Evolutionary conservation across 2,797 vertebrate species (phyloP).

Genomic region (Cossypha caffra): DNA sequence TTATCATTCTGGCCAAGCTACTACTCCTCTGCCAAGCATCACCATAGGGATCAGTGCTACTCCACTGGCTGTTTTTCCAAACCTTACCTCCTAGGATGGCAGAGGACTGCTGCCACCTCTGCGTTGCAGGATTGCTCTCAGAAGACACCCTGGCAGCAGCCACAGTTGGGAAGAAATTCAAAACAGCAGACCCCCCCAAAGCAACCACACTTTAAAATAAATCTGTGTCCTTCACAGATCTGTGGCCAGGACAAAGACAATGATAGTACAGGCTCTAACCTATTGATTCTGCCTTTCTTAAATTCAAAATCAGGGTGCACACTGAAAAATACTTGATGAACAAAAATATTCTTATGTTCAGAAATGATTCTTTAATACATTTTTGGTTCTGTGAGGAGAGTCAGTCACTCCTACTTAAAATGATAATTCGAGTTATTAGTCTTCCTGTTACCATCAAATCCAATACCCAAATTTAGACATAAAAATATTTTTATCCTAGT

Average conservation of each 20-base stretch:
- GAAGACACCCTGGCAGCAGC: background rate
- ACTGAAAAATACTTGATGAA: background rate
- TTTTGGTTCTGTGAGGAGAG: slow-evolving; percentile 2
- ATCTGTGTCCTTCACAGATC: background rate
- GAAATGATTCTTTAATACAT: background rate
- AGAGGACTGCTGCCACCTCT: background rate
- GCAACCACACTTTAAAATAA: background rate
- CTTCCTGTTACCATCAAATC: background rate
- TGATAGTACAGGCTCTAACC: background rate
- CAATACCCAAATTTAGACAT: slow-evolving; percentile 3
- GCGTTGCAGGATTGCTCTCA: rapidly evolving
- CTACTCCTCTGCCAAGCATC: background rate
- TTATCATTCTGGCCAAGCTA: background rate
- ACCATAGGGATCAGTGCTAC: rapidly evolving
- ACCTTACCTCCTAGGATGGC: background rate
- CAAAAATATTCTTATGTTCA: background rate
- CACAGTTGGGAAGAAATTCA: background rate
- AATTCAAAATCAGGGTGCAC: background rate
- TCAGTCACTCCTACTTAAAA: slow-evolving; percentile 51
- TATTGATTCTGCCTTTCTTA: background rate
- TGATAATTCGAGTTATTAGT: slow-evolving; percentile 44
- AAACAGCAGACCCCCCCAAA: background rate
- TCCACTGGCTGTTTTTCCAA: background rate
- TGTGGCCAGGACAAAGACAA: background rate
- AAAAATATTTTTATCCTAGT: slow-evolving; percentile 43